These are phyloP conservation scores for Drosophila meridiana DNA, from an alignment of 2,888 invertebrate genomes.

Conservation along the genomic window DNA sequence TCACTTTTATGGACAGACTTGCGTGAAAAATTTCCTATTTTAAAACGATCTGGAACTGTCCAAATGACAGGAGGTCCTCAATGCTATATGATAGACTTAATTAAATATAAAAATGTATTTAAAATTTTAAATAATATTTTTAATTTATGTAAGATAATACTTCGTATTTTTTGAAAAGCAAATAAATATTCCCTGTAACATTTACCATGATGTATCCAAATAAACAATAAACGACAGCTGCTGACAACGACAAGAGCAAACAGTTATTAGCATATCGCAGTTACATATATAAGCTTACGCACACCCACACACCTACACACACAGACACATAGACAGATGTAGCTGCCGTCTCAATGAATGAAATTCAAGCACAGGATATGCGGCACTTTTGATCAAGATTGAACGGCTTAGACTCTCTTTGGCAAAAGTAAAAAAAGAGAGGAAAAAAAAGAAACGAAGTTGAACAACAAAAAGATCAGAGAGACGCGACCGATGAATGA, in stretches of 20 bases:
- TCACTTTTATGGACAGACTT: too few species aligned
- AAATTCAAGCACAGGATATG: conserved; percentile 80
- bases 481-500: conserved; percentile 50
- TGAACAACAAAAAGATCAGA: conserved; percentile 64
- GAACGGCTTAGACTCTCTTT: conserved; percentile 17
- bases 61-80: too few species aligned
- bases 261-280: conserved; percentile 54
- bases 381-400: conserved; percentile 69
- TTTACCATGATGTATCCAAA: not conserved
- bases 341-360: conserved; percentile 65
- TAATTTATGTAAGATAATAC: not conserved
- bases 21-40: too few species aligned
- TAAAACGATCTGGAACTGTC: too few species aligned
- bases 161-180: not conserved
- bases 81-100: too few species aligned
- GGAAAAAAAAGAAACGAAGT: conserved; percentile 19
- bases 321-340: conserved; percentile 3
- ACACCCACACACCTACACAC: conserved; percentile 4
- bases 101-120: too few species aligned
- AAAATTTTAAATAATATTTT: not conserved
- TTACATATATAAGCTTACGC: conserved; percentile 42
- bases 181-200: not conserved
- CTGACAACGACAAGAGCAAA: conserved; percentile 33
- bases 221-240: conserved; percentile 11
- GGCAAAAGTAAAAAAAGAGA: not conserved